Conservation (phyloP, 1,140 invertebrate genomes). For the Lysiphlebus fabarum region DNA sequence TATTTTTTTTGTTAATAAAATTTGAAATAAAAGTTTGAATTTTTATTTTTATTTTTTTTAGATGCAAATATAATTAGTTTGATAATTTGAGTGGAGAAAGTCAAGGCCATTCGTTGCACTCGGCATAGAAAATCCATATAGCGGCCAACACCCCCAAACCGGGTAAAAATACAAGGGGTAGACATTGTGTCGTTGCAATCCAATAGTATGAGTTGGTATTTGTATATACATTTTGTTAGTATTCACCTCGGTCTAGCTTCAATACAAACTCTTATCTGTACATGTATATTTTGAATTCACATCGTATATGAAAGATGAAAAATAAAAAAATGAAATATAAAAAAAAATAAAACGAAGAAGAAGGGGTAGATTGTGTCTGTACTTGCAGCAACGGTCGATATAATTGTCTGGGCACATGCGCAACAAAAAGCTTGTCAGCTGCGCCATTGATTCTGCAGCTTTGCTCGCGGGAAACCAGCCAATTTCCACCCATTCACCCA, state of each 20-base stretch:
- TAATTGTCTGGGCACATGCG: conserved; percentile 52
- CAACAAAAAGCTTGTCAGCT: conserved; percentile 46
- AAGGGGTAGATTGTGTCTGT: conserved; percentile 51
- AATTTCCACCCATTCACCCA: background rate
- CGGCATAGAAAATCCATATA: conserved; percentile 7
- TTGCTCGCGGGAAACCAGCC: conserved; percentile 15
- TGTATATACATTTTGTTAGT: too few relatives aligned
- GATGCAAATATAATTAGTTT: too few relatives aligned
- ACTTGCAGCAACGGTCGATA: conserved; percentile 50
- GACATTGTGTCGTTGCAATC: conserved; percentile 30
- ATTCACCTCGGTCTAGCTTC: too few relatives aligned
- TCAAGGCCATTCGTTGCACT: conserved; percentile 33
- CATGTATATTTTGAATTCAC: too few relatives aligned
- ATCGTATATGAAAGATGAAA: background rate
- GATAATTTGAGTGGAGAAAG: conserved; percentile 14
- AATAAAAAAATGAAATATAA: background rate
- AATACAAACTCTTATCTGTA: too few relatives aligned
- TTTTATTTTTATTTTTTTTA: too few relatives aligned
- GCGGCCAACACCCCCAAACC: conserved; percentile 26
- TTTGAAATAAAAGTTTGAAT: conserved; percentile 27
- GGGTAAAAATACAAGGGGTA: conserved; percentile 20
- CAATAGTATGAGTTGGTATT: too few relatives aligned
- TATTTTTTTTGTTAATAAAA: conserved; percentile 25
- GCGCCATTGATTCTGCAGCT: conserved; percentile 41
- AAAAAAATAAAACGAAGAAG: conserved; percentile 32